Evolutionary conservation across 2,113 vertebrate species (phyloP).

Genomic region (Australoheros scitulus): DNA sequence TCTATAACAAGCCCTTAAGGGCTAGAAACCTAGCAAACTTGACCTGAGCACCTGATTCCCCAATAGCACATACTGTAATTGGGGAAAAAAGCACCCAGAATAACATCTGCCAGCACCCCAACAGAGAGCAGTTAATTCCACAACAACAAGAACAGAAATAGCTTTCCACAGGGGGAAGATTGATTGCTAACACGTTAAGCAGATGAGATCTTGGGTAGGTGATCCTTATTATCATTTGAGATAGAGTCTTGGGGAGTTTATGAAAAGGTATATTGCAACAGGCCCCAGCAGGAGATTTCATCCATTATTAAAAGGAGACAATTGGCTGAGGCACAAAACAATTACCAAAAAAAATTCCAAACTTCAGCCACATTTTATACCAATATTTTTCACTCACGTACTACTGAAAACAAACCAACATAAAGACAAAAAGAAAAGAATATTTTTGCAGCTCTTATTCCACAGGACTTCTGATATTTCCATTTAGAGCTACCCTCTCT

Average conservation of each 20-base stretch:
- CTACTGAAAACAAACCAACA: background rate
- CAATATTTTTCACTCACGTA: background rate
- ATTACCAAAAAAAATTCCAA: constrained; percentile 3
- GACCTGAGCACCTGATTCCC: constrained; percentile 31
- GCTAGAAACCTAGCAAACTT: constrained; percentile 44
- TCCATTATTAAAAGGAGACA: constrained; percentile 14
- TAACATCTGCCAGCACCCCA: constrained; percentile 20
- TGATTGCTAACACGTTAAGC: constrained; percentile 18
- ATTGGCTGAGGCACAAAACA: constrained; percentile 9
- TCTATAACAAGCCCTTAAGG: constrained; percentile 66
- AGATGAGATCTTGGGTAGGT: constrained; percentile 4
- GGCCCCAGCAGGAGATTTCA: constrained; percentile 23
- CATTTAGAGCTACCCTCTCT: background rate
- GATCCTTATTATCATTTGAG: constrained; percentile 35
- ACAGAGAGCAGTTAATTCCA: constrained; percentile 26
- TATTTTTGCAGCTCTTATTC: background rate
- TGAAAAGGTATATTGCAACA: background rate
- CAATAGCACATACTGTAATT: constrained; percentile 35
- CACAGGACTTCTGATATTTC: background rate
- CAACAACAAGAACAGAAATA: constrained; percentile 13
- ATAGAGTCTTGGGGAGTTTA: constrained; percentile 18
- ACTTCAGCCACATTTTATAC: background rate
- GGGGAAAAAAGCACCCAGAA: background rate
- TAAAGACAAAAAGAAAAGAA: background rate
- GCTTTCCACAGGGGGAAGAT: background rate